Percentiles rank a stretch among this genome's conserved stretches.
phyloP scores from a whole-genome alignment of 1,140 invertebrate genomes.

The Triops longicaudatus region DNA sequence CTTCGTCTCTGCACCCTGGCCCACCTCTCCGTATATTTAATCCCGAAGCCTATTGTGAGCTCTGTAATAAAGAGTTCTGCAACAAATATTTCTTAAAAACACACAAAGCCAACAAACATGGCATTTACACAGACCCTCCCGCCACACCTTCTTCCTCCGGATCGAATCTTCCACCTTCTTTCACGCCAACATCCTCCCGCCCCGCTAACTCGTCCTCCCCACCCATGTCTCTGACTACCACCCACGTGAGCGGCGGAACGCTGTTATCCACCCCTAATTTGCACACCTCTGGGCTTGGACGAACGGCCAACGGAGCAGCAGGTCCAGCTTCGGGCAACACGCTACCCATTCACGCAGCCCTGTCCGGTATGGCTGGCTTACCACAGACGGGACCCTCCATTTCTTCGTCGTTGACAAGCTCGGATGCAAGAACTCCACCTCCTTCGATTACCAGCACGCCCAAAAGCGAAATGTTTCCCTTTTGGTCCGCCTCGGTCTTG shows the following conservation, averaged over 20 bases:
- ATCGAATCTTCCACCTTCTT: constrained; percentile 8
- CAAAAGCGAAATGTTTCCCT: neutral
- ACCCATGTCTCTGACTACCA: neutral
- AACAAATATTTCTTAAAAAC: constrained; percentile 99
- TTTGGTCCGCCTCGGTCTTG: neutral
- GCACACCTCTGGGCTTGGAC: neutral
- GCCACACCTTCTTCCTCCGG: constrained; percentile 12
- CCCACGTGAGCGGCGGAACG: constrained; percentile 15
- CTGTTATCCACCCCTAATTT: neutral
- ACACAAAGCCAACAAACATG: constrained; percentile 90
- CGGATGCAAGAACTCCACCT: neutral
- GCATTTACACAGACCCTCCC: constrained; percentile 46
- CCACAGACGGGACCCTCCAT: constrained; percentile 48
- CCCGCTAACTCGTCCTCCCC: neutral
- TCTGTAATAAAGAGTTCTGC: constrained; percentile 98
- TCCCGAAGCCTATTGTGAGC: constrained; percentile 81
- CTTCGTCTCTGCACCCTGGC: constrained; percentile 35
- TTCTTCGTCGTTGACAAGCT: constrained; percentile 29
- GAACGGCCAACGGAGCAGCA: neutral
- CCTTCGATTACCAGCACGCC: neutral
- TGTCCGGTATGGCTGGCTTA: neutral
- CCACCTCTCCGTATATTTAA: constrained; percentile 78
- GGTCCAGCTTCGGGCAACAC: constrained; percentile 2
- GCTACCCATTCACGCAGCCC: neutral
- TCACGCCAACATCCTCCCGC: neutral